Conservation (phyloP, 2,888 invertebrate genomes). For the Drosophila fungiperda region DNA sequence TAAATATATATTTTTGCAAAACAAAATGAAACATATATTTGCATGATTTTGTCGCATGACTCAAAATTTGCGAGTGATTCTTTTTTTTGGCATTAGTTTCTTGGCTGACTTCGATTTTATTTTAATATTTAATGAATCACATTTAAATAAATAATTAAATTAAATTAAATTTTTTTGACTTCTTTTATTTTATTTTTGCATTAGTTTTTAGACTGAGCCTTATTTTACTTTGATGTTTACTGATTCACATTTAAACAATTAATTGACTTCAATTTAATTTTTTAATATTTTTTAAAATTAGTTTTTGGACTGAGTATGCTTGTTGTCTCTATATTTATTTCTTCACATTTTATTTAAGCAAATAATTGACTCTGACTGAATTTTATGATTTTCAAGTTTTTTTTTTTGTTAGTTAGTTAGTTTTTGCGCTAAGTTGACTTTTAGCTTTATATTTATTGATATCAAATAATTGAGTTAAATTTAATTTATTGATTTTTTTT, state of each 20-base stretch:
- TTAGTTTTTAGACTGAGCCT: too few species aligned
- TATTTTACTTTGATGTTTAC: too few species aligned
- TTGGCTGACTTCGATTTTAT: constrained; percentile 8
- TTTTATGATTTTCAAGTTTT: neutral
- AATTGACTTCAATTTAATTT: too few species aligned
- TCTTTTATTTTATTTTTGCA: neutral
- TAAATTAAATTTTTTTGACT: neutral
- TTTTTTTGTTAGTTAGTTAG: constrained; percentile 28
- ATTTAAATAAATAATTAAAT: neutral
- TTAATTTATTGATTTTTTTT: constrained; percentile 8
- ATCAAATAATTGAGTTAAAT: too few species aligned
- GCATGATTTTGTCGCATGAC: constrained; percentile 53
- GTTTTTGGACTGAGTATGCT: too few species aligned
- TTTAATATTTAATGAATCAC: constrained; percentile 1
- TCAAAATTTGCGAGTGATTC: constrained; percentile 46
- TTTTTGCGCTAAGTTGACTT: constrained; percentile 6
- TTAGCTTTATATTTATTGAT: constrained; percentile 7
- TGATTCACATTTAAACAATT: too few species aligned
- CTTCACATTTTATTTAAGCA: too few species aligned
- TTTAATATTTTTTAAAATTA: too few species aligned
- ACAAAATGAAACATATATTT: constrained; percentile 45
- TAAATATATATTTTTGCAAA: constrained; percentile 47
- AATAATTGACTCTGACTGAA: too few species aligned
- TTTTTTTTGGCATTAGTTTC: constrained; percentile 25
- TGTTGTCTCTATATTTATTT: too few species aligned